Evolutionary conservation across 2,113 vertebrate genomes (phyloP).

Genomic region (Pollachius pollachius): DNA sequence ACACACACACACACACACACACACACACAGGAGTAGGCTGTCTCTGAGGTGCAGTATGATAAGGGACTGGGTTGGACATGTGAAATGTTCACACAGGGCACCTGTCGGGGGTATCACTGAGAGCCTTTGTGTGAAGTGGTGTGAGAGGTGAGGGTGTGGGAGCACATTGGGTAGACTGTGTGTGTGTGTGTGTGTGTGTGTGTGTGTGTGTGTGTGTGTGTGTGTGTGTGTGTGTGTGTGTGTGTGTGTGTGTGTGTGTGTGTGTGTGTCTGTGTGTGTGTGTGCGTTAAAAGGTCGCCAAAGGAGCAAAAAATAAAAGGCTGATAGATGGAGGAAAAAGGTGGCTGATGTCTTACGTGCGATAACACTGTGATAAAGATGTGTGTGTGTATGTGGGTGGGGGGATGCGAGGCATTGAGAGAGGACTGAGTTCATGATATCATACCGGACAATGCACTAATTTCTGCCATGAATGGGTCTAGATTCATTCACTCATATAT

Average conservation of each 20-base stretch:
- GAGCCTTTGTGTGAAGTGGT: not conserved
- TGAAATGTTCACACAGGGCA: too few species aligned
- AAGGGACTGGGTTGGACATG: too few species aligned
- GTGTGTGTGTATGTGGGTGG: too few species aligned
- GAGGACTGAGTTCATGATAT: too few species aligned
- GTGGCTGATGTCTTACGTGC: not conserved
- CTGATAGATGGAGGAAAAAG: not conserved
- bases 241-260: not conserved
- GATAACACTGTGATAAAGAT: not conserved
- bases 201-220: slow-evolving; percentile 1
- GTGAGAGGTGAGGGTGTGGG: not conserved
- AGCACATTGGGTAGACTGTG: not conserved
- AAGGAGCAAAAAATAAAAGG: not conserved
- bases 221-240: slow-evolving; percentile 5
- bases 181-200: slow-evolving; percentile 1
- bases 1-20: not conserved
- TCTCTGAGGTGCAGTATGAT: too few species aligned
- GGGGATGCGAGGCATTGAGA: too few species aligned
- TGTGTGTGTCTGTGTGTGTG: slow-evolving; percentile 1
- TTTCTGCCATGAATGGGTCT: too few species aligned
- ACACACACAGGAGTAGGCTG: not conserved
- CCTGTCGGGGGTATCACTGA: too few species aligned
- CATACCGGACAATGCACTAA: too few species aligned
- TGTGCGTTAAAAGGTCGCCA: not conserved
- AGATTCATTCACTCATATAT: too few species aligned